Conservation (phyloP, 2,888 invertebrate species). For the Dryadula phaetusa region DNA sequence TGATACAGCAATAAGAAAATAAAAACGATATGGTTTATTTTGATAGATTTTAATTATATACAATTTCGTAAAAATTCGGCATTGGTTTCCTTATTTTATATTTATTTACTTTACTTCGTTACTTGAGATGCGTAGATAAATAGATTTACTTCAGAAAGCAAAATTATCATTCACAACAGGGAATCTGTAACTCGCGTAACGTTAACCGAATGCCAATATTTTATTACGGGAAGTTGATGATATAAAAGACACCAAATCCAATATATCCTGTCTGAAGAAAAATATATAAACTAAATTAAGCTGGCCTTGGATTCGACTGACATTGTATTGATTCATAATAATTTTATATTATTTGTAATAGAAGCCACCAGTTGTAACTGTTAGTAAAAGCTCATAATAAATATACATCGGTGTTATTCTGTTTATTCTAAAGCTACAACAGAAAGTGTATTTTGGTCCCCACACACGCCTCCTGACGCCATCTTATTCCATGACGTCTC, state of each 20-base stretch:
- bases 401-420: constrained; percentile 35
- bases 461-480: constrained; percentile 42
- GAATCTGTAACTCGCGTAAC: background rate
- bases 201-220: constrained; percentile 18
- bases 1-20: too few relatives aligned
- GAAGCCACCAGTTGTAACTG: constrained; percentile 32
- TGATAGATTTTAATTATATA: too few relatives aligned
- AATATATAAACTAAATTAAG: background rate
- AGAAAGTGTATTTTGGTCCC: constrained; percentile 38
- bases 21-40: too few relatives aligned
- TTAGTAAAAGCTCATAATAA: constrained; percentile 38
- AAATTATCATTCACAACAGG: background rate
- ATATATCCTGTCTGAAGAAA: constrained; percentile 11
- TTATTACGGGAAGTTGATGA: constrained; percentile 35
- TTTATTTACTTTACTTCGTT: too few relatives aligned
- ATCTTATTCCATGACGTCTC: constrained; percentile 43
- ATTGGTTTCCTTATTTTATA: too few relatives aligned
- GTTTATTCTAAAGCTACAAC: constrained; percentile 32
- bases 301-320: constrained; percentile 1
- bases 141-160: constrained; percentile 12
- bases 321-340: background rate
- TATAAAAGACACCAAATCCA: constrained; percentile 25
- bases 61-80: too few relatives aligned
- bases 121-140: too few relatives aligned
- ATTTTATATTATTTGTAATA: constrained; percentile 34